Evolutionary conservation across 2,113 vertebrate species (phyloP).

Genomic region (Pongo pygmaeus): DNA sequence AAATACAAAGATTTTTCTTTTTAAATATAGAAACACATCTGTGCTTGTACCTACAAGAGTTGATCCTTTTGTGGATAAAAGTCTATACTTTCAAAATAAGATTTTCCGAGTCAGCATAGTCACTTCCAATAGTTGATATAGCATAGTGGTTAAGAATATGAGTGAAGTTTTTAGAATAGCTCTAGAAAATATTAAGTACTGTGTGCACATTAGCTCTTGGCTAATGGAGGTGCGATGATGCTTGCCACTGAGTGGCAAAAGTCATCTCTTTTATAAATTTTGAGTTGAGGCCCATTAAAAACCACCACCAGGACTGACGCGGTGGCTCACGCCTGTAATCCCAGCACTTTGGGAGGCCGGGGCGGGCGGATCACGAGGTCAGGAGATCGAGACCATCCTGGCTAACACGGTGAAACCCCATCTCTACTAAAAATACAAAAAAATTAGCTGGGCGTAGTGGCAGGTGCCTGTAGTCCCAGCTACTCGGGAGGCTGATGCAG

Average conservation of each 20-base stretch:
- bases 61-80: neutral
- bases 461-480: too few relatives aligned
- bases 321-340: neutral
- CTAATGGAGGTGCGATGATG: neutral
- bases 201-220: neutral
- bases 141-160: neutral
- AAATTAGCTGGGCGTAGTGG: too few relatives aligned
- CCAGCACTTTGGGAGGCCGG: neutral
- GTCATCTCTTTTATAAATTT: conserved; percentile 15
- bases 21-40: neutral
- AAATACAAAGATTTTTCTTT: neutral
- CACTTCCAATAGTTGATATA: neutral
- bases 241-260: neutral
- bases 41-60: neutral
- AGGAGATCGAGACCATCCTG: too few relatives aligned
- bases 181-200: neutral
- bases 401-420: too few relatives aligned
- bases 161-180: neutral
- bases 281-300: neutral
- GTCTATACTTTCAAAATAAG: neutral
- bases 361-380: too few relatives aligned
- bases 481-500: too few relatives aligned
- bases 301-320: neutral
- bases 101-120: neutral
- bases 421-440: too few relatives aligned